These are phyloP conservation scores for Bergia sp. DNA, from an alignment of 92 coral and sea anemone genomes.

Conservation along the genomic window DNA sequence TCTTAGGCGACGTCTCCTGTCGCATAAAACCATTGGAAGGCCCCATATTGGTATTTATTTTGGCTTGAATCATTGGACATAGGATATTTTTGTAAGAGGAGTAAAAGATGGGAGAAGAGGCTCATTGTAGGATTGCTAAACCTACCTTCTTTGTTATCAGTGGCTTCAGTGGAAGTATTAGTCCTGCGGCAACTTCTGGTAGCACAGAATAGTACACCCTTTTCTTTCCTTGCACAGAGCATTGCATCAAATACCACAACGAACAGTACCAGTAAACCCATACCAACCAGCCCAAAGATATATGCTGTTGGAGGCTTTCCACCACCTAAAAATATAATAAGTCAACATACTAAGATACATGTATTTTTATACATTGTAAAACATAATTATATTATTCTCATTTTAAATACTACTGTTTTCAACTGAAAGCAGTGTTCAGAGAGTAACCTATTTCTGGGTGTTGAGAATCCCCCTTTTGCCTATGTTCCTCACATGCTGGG, in stretches of 20 bases:
- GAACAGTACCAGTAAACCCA: conserved; percentile 25
- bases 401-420: too few relatives aligned
- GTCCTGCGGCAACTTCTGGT: conserved; percentile 23
- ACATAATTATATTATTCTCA: too few relatives aligned
- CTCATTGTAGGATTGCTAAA: neutral
- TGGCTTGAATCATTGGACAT: too few relatives aligned
- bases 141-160: conserved; percentile 21
- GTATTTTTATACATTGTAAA: neutral
- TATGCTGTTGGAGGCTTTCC: neutral
- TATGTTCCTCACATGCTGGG: too few relatives aligned
- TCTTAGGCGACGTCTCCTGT: too few relatives aligned
- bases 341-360: neutral
- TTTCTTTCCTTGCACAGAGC: conserved; percentile 25
- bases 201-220: conserved; percentile 27
- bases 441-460: too few relatives aligned
- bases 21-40: too few relatives aligned
- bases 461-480: too few relatives aligned
- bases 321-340: neutral
- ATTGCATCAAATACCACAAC: conserved; percentile 33
- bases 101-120: neutral
- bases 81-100: too few relatives aligned
- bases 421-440: too few relatives aligned
- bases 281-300: conserved; percentile 15
- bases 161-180: neutral
- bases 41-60: too few relatives aligned